These are phyloP conservation scores for Torymus aiolomorphi DNA, from an alignment of 2,888 invertebrate species.

Conservation along the genomic window DNA sequence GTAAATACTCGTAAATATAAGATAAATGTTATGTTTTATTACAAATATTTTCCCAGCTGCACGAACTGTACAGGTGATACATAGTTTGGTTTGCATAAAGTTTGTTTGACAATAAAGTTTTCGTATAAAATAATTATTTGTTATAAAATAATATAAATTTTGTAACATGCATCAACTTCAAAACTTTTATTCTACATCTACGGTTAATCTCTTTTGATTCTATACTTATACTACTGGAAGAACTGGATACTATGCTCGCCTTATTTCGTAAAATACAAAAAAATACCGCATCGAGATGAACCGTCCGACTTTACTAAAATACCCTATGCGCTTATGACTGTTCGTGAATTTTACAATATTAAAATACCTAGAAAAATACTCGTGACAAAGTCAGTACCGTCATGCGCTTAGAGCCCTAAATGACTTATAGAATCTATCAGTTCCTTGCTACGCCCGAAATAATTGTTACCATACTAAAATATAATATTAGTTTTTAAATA, in stretches of 20 bases:
- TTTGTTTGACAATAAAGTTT: constrained; percentile 48
- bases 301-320: constrained; percentile 44
- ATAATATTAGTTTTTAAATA: constrained; percentile 57
- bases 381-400: constrained; percentile 47
- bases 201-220: constrained; percentile 47
- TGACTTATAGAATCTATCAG: constrained; percentile 63
- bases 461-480: constrained; percentile 53
- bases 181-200: constrained; percentile 49
- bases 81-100: constrained; percentile 45
- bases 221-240: constrained; percentile 56
- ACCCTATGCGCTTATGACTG: constrained; percentile 47
- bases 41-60: constrained; percentile 48
- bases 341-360: constrained; percentile 50
- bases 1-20: background rate
- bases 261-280: constrained; percentile 31
- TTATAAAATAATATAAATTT: constrained; percentile 56
- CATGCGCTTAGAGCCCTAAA: constrained; percentile 49
- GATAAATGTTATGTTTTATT: constrained; percentile 46
- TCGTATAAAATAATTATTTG: constrained; percentile 51
- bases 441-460: constrained; percentile 64
- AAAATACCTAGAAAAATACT: constrained; percentile 53
- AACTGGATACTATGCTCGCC: constrained; percentile 50
- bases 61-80: constrained; percentile 43
- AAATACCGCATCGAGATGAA: constrained; percentile 39
- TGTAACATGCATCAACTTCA: constrained; percentile 47